phyloP scores from a whole-genome alignment of 2,797 vertebrate species.

The Amblyopsis hoosieri region DNA sequence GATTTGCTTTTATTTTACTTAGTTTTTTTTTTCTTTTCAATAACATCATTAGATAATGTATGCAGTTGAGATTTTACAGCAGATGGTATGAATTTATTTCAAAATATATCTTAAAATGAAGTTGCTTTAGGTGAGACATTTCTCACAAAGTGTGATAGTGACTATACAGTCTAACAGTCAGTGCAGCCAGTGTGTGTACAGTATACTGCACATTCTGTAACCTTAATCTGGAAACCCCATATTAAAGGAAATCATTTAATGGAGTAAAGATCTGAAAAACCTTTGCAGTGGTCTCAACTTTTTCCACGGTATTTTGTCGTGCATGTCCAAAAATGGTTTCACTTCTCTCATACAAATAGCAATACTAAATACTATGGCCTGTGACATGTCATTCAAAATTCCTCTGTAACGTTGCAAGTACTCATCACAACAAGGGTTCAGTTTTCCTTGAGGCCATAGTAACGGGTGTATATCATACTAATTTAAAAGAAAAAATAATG shows the following conservation, averaged over 20 bases:
- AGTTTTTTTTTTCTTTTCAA: constrained; percentile 1
- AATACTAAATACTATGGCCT: not conserved
- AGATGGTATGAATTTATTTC: too few relatives aligned
- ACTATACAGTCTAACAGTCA: constrained; percentile 13
- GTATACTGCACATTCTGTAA: not conserved
- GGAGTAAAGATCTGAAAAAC: constrained; percentile 16
- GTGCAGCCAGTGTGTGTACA: constrained; percentile 22
- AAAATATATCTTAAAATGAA: not conserved
- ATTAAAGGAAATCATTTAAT: constrained; percentile 27
- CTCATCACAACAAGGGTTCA: constrained; percentile 40
- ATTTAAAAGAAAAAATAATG: not conserved
- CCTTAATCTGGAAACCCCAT: constrained; percentile 34
- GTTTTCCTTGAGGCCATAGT: constrained; percentile 25
- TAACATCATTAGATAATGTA: not conserved
- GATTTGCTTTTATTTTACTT: constrained; percentile 27
- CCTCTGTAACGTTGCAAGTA: constrained; percentile 37
- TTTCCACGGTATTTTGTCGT: too few relatives aligned
- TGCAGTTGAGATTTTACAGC: not conserved
- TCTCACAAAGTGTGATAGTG: constrained; percentile 7
- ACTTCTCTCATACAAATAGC: too few relatives aligned
- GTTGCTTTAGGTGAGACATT: too few relatives aligned
- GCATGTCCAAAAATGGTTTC: too few relatives aligned
- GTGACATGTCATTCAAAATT: constrained; percentile 23
- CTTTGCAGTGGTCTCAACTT: not conserved
- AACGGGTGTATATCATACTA: not conserved